Percentiles rank a stretch among this genome's conserved stretches.
Evolutionary conservation across 2,888 invertebrate genomes (phyloP).

Genomic region (Volucella bombylans): DNA sequence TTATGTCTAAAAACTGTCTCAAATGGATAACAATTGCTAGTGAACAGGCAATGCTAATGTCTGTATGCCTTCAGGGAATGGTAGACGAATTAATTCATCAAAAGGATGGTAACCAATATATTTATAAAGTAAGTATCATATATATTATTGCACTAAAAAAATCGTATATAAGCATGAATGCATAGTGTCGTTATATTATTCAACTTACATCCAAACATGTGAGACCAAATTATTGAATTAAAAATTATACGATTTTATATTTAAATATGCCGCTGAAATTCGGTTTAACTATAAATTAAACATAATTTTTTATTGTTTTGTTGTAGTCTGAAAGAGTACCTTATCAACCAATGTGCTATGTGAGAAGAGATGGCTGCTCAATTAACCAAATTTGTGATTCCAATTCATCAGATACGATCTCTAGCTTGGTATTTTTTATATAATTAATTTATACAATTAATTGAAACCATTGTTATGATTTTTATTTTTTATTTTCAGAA

Average conservation of each 20-base stretch:
- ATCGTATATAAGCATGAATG: too few species aligned
- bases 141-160: too few species aligned
- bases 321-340: constrained; percentile 56
- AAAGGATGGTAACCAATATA: constrained; percentile 85
- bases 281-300: too few species aligned
- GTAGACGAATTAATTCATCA: constrained; percentile 95
- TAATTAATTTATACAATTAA: not conserved
- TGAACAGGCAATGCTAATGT: constrained; percentile 96
- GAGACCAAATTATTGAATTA: not conserved
- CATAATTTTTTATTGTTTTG: not conserved
- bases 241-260: not conserved
- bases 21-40: constrained; percentile 97
- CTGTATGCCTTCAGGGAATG: constrained; percentile 96
- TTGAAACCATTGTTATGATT: not conserved
- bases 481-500: constrained; percentile 83
- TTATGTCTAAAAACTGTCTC: constrained; percentile 94
- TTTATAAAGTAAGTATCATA: constrained; percentile 45
- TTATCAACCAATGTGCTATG: constrained; percentile 75
- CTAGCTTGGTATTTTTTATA: constrained; percentile 75
- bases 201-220: too few species aligned
- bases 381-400: constrained; percentile 75
- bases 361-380: constrained; percentile 75
- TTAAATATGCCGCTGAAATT: not conserved
- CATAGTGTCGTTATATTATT: too few species aligned
- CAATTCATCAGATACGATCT: constrained; percentile 75